Evolutionary conservation across 92 coral and sea anemone genomes (phyloP).

Genomic region (Palythoa heliodiscus): DNA sequence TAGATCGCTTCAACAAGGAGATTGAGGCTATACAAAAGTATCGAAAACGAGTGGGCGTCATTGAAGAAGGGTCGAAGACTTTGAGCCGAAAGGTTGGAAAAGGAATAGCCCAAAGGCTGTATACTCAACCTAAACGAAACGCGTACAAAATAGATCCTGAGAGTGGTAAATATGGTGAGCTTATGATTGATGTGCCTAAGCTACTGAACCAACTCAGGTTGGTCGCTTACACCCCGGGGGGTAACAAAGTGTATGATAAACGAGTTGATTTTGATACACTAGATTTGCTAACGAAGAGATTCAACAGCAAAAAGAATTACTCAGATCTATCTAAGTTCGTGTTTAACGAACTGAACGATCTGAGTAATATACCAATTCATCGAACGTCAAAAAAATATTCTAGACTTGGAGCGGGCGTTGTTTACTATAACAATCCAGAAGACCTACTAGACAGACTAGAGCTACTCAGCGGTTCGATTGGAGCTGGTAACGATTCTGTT

Average conservation of each 20-base stretch:
- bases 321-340: neutral
- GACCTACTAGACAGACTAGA: no score
- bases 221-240: conserved; percentile 16
- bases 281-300: conserved; percentile 6
- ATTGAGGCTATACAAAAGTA: neutral
- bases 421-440: no score
- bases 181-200: neutral
- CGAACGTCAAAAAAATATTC: no score
- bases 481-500: no score
- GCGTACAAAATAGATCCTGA: neutral
- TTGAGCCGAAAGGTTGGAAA: neutral
- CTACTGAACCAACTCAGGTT: conserved; percentile 11
- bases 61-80: neutral
- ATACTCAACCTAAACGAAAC: neutral
- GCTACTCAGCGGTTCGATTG: no score
- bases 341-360: neutral
- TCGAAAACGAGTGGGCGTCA: neutral
- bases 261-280: conserved; percentile 16
- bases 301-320: neutral
- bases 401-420: no score
- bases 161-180: neutral
- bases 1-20: neutral
- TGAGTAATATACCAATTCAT: neutral
- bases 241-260: conserved; percentile 39
- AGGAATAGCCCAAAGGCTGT: no score